Percentiles rank a stretch among this genome's conserved stretches.
Evolutionary conservation across 2,113 vertebrate genomes (phyloP).

Genomic region (Ariopsis seemanni): DNA sequence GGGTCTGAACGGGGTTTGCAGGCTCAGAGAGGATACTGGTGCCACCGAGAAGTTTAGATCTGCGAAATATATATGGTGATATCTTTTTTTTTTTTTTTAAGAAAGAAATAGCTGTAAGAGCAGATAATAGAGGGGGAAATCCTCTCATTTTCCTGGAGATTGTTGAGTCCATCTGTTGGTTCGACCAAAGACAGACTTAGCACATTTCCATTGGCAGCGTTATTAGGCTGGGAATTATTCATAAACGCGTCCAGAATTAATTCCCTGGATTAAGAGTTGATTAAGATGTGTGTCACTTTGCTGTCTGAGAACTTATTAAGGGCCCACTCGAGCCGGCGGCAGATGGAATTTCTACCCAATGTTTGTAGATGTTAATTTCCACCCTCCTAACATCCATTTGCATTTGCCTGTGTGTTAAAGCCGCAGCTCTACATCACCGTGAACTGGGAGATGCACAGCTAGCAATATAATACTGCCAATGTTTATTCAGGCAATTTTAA

Average conservation of each 20-base stretch:
- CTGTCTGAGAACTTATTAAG: constrained; percentile 96
- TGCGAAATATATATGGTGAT: constrained; percentile 38
- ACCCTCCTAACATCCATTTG: constrained; percentile 85
- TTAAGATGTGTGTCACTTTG: constrained; percentile 98
- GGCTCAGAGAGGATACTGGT: constrained; percentile 4
- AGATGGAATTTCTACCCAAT: constrained; percentile 91
- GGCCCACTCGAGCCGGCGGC: constrained; percentile 81
- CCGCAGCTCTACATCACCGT: constrained; percentile 57
- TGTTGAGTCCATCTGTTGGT: constrained; percentile 72
- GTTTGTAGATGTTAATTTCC: constrained; percentile 95
- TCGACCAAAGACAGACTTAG: constrained; percentile 66
- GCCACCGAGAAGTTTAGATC: constrained; percentile 55
- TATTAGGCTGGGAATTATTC: constrained; percentile 85
- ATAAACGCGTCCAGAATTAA: constrained; percentile 90
- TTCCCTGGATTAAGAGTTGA: constrained; percentile 94
- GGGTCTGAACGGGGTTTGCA: background rate
- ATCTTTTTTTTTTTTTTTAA: constrained; percentile 25
- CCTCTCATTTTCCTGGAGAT: constrained; percentile 62
- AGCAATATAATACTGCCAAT: constrained; percentile 35
- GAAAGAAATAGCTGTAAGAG: constrained; percentile 53
- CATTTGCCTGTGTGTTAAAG: constrained; percentile 85
- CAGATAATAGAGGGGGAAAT: constrained; percentile 59
- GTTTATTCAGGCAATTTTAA: constrained; percentile 38
- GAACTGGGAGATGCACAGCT: constrained; percentile 64
- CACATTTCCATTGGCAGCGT: constrained; percentile 73